Base-by-base conservation (phyloP, 2,797 vertebrate genomes). In the Salmo trutta region DNA sequence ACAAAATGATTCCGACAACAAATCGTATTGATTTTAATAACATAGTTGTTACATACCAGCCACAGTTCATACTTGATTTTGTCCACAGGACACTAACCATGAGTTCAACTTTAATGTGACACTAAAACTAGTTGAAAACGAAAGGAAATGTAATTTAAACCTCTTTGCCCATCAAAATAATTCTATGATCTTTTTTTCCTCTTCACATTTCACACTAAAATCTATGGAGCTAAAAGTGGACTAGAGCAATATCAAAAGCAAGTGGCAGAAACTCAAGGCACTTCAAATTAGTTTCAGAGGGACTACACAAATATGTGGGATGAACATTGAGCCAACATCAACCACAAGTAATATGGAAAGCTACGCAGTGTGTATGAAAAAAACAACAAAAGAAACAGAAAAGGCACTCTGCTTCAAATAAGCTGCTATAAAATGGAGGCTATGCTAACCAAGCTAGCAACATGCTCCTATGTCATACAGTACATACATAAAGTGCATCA, bases 401-500 rank as follows among this genome's bases (percentile, higher is more conserved):
- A 89, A 92, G 88, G 90, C 89, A 92, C 83, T 88, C 84, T 69
- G 77, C 85, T 83, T 84, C 59, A 62, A 62, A 62, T 21, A 19
- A 27, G 77, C 41, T 29, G 79, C 6, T 71, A 21, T 80, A 78
- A 87, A 87, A 64, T 64, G 59, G 21, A 64, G 21, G 59, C n/a
- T 27, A 6, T 12, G 59, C 7, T 64, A 64, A 77, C 31, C 47
- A 67, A 8, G 75, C 33, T 82, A 59, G 75, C 77, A 80, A 81
- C 66, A 71, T 10, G 74, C 79, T 19, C 66, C 66, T 15, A 68
- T 68, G 14, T 82, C 84, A 64, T 74, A 59, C 41, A 54, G 41
- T 47, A 47, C 62, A 53, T 51, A 66, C 83, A 75, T 94, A 94
- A 94, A 94, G 92, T 93, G 93, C 93, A 85, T 89, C 72, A 79